Conservation (phyloP, 2,888 invertebrate genomes). For the Apocheima hispidaria region DNA sequence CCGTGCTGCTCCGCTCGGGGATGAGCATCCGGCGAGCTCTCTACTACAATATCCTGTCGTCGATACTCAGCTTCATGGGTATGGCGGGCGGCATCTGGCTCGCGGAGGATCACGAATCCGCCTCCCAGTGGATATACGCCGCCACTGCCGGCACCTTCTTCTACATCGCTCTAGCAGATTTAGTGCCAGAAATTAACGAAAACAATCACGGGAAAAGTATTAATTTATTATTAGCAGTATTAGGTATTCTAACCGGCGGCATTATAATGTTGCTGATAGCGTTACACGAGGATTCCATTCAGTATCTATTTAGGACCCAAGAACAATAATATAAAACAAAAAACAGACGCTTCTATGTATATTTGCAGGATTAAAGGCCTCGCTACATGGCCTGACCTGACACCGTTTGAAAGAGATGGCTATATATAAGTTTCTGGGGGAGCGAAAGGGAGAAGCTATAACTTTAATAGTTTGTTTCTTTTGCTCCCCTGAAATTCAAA, state of each 20-base stretch:
- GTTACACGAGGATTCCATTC: constrained; percentile 88
- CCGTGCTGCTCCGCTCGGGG: constrained; percentile 91
- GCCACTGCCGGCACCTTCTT: constrained; percentile 93
- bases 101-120: constrained; percentile 89
- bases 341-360: constrained; percentile 12
- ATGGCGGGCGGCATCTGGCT: constrained; percentile 90
- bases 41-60: constrained; percentile 91
- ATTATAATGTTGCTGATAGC: constrained; percentile 91
- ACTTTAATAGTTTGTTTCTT: no score
- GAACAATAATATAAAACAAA: constrained; percentile 67
- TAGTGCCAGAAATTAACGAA: constrained; percentile 88
- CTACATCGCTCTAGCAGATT: constrained; percentile 92
- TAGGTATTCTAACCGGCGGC: constrained; percentile 89
- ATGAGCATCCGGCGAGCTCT: constrained; percentile 90
- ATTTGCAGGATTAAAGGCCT: no score
- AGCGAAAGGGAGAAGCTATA: no score
- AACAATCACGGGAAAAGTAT: constrained; percentile 82
- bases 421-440: no score
- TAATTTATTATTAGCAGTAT: constrained; percentile 87
- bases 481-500: no score
- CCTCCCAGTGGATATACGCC: constrained; percentile 92
- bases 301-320: constrained; percentile 78
- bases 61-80: constrained; percentile 91
- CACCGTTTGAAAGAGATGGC: no score
- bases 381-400: no score